Percentiles rank a stretch among this genome's conserved stretches.
Evolutionary conservation across 2,113 vertebrate species (phyloP).

Genomic region (Pelmatolapia mariae): DNA sequence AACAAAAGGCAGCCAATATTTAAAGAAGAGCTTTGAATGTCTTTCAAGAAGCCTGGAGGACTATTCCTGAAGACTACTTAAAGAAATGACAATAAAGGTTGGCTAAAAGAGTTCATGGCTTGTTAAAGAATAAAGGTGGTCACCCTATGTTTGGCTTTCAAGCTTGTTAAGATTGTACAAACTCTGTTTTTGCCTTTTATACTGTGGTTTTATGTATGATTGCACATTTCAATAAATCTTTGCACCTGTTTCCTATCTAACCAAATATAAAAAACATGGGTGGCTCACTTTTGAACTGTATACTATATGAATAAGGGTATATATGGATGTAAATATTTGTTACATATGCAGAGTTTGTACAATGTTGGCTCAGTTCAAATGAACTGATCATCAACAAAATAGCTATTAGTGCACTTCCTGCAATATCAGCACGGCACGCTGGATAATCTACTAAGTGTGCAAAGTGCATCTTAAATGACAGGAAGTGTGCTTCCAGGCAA

Average conservation of each 20-base stretch:
- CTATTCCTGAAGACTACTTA: background rate
- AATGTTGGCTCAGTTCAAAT: background rate
- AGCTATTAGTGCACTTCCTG: background rate
- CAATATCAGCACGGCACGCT: background rate
- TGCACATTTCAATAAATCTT: background rate
- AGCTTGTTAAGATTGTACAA: background rate
- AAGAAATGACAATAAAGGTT: background rate
- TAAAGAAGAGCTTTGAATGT: rapidly evolving
- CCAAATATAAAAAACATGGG: background rate
- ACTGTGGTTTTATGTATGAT: background rate
- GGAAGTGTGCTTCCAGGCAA: background rate
- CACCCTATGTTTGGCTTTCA: background rate
- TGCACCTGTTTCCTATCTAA: background rate
- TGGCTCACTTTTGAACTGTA: background rate
- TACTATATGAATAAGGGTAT: background rate
- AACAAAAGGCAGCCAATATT: background rate
- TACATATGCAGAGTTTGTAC: background rate
- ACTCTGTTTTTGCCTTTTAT: background rate
- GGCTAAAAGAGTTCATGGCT: background rate
- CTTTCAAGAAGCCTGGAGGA: background rate
- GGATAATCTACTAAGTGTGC: background rate
- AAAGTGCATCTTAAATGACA: background rate
- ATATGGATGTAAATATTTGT: background rate
- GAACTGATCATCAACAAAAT: background rate
- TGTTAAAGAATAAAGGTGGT: background rate